phyloP scores from a whole-genome alignment of 2,113 vertebrate genomes.

The Ctenomys sociabilis region DNA sequence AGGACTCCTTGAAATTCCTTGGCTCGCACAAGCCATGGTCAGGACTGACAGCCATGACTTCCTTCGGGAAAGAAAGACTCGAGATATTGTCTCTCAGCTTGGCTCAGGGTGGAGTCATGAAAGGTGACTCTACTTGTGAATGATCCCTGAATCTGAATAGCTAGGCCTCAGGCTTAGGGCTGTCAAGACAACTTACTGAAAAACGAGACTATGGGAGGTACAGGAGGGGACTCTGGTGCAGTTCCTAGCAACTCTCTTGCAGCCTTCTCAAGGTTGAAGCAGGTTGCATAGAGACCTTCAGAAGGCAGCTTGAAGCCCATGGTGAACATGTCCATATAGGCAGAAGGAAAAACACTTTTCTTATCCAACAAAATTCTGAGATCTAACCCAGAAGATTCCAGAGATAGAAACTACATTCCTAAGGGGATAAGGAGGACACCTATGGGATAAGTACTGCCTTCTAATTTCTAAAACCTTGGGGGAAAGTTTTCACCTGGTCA shows the following conservation, averaged over 20 bases:
- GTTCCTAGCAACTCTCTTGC: not conserved
- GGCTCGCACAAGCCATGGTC: not conserved
- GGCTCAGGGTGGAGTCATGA: not conserved
- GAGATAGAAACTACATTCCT: not conserved
- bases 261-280: not conserved
- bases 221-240: not conserved
- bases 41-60: not conserved
- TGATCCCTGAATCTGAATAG: not conserved
- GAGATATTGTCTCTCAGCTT: not conserved
- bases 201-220: not conserved
- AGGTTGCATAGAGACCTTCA: not conserved
- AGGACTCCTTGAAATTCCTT: not conserved
- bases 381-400: not conserved
- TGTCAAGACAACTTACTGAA: not conserved
- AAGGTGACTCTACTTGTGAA: not conserved
- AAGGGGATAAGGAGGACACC: not conserved
- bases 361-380: not conserved
- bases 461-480: not conserved
- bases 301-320: fast-evolving
- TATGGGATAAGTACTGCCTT: not conserved
- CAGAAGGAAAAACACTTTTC: not conserved
- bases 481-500: not conserved
- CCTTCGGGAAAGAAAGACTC: not conserved
- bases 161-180: not conserved
- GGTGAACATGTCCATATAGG: not conserved